phyloP scores from a whole-genome alignment of 2,113 vertebrate species.

The Ariopsis seemanni region DNA sequence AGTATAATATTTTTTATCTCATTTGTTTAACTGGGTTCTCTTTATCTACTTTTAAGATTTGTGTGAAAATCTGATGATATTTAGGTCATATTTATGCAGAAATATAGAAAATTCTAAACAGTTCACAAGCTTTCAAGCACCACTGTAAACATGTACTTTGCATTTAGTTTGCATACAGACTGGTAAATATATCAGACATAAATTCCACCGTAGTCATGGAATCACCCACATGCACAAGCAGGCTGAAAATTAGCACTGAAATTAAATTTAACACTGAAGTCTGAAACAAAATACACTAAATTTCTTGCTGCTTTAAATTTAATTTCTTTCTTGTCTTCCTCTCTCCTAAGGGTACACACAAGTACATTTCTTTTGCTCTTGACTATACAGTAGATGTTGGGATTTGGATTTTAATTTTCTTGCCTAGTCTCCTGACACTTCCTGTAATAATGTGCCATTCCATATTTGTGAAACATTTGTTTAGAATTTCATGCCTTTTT shows the following conservation, averaged over 20 bases:
- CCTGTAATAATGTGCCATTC: constrained; percentile 7
- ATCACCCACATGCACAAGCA: background rate
- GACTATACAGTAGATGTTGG: background rate
- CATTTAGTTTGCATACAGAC: too few species aligned
- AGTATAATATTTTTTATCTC: too few species aligned
- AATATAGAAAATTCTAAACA: too few species aligned
- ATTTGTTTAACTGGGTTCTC: too few species aligned
- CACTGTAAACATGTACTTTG: background rate
- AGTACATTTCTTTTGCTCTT: background rate
- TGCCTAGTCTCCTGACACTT: background rate
- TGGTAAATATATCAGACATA: background rate
- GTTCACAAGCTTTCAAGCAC: too few species aligned
- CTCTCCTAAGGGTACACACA: background rate
- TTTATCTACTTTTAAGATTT: too few species aligned
- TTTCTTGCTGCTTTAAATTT: background rate
- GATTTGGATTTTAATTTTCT: background rate
- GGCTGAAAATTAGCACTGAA: background rate
- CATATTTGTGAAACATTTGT: constrained; percentile 39
- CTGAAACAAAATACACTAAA: background rate
- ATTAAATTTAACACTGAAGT: background rate
- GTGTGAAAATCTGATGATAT: background rate
- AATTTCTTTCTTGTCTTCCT: background rate
- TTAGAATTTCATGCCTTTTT: background rate
- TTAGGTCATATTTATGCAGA: background rate
- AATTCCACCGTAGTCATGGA: background rate